Evolutionary conservation across 2,888 invertebrate genomes (phyloP).

Genomic region (Agrotis ipsilon): DNA sequence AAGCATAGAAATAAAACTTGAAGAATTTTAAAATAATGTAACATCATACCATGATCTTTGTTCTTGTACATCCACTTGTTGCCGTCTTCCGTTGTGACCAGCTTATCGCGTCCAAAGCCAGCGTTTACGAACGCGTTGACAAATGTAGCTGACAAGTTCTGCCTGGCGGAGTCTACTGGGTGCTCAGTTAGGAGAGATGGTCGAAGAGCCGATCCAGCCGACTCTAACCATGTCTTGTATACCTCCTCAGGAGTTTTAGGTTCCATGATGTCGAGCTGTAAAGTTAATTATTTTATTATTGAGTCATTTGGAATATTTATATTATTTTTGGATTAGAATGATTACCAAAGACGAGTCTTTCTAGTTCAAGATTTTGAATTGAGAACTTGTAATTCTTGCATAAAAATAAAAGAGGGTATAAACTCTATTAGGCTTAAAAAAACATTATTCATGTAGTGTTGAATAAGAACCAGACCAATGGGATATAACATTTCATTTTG

Average conservation of each 20-base stretch:
- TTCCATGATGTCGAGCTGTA: slow-evolving; percentile 98
- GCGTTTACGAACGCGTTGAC: slow-evolving; percentile 99
- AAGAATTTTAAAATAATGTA: background rate
- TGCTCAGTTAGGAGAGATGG: slow-evolving; percentile 94
- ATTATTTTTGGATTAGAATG: too few relatives aligned
- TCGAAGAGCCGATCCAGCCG: slow-evolving; percentile 92
- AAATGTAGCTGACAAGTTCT: slow-evolving; percentile 99
- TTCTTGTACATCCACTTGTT: slow-evolving; percentile 98
- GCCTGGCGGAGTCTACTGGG: slow-evolving; percentile 97
- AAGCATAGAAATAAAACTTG: background rate
- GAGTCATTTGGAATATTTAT: background rate
- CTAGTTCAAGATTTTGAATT: background rate
- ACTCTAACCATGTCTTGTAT: slow-evolving; percentile 99
- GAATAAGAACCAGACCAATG: too few relatives aligned
- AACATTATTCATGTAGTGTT: background rate
- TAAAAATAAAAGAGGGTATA: background rate
- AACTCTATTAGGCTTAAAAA: background rate
- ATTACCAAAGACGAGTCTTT: too few relatives aligned
- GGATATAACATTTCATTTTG: too few relatives aligned
- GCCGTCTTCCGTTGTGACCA: slow-evolving; percentile 96
- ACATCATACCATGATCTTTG: slow-evolving; percentile 97
- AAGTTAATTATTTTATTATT: background rate
- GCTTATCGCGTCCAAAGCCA: slow-evolving; percentile 98
- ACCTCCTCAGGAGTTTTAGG: slow-evolving; percentile 99
- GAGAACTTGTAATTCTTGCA: background rate